These are phyloP conservation scores for Phalloptychus januarius DNA, from an alignment of 2,797 vertebrate genomes.

Conservation along the genomic window DNA sequence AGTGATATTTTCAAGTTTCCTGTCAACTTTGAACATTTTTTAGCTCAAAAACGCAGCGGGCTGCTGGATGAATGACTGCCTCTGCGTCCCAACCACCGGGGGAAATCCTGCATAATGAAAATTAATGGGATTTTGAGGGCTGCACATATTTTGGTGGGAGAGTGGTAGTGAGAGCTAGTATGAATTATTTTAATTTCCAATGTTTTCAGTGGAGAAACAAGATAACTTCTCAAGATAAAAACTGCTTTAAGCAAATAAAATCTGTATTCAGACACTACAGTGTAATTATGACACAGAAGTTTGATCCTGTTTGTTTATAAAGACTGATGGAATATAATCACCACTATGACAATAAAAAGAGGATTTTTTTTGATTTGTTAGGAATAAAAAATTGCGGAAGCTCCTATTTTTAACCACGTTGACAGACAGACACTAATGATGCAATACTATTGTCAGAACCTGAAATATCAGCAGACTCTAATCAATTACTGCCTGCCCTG, in stretches of 20 bases:
- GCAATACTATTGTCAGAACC: constrained; percentile 63
- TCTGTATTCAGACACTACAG: neutral
- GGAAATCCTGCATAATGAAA: neutral
- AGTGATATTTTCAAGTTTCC: no score
- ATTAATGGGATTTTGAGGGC: neutral
- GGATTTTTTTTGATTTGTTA: constrained; percentile 6
- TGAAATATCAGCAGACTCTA: constrained; percentile 69
- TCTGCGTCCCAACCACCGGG: no score
- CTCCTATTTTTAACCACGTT: constrained; percentile 34
- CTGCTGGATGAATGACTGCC: no score
- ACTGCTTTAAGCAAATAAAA: neutral
- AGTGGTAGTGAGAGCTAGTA: neutral
- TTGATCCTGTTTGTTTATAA: neutral
- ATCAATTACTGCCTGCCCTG: constrained; percentile 70
- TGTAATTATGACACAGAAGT: neutral
- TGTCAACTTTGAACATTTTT: no score
- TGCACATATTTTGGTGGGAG: neutral
- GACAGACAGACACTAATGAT: constrained; percentile 54
- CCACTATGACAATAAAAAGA: constrained; percentile 9
- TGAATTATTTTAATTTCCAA: neutral
- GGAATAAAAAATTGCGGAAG: constrained; percentile 11
- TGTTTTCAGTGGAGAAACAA: neutral
- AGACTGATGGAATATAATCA: neutral
- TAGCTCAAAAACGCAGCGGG: no score
- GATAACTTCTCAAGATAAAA: neutral